Evolutionary conservation across 2,113 vertebrate genomes (phyloP).

Genomic region (Echinops telfairi): DNA sequence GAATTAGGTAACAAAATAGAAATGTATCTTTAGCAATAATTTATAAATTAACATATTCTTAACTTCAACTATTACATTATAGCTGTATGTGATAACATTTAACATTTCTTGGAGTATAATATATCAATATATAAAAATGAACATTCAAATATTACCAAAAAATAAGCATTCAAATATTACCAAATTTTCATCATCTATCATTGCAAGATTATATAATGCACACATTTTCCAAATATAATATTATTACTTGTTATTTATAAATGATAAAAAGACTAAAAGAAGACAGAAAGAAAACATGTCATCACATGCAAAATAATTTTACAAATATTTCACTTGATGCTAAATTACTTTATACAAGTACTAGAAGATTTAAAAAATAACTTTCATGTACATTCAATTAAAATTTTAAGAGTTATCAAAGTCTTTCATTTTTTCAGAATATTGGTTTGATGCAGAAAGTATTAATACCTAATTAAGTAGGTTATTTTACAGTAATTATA

Average conservation of each 20-base stretch:
- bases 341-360: not conserved
- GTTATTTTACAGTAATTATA: not conserved
- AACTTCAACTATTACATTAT: not conserved
- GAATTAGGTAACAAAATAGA: not conserved
- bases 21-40: not conserved
- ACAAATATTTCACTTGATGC: not conserved
- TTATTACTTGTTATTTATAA: not conserved
- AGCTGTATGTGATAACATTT: not conserved
- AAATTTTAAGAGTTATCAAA: not conserved
- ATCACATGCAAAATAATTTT: not conserved
- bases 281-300: not conserved
- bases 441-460: not conserved
- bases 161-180: not conserved
- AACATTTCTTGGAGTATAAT: not conserved
- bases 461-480: not conserved
- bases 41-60: not conserved
- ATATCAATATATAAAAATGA: no score
- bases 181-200: not conserved
- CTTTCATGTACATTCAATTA: not conserved
- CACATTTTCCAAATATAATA: not conserved
- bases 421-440: conserved; percentile 7
- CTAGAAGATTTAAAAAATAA: not conserved
- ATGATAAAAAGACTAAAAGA: not conserved
- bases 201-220: not conserved
- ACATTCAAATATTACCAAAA: not conserved